These are phyloP conservation scores for Pristiophorus japonicus DNA, from an alignment of 2,113 vertebrate genomes.

Conservation along the genomic window DNA sequence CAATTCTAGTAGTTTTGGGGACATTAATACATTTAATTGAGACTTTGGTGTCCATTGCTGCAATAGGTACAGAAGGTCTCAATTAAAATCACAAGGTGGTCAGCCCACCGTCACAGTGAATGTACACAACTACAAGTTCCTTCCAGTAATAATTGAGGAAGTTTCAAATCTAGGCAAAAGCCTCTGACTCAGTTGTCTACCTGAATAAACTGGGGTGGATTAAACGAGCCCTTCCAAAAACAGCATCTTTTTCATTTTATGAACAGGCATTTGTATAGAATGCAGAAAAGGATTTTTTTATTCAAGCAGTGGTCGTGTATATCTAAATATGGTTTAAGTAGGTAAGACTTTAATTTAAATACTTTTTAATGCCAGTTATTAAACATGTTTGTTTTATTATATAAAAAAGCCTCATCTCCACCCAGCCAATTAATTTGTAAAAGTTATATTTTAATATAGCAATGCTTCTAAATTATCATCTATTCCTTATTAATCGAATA, in stretches of 20 bases:
- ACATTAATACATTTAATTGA: neutral
- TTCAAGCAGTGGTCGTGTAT: neutral
- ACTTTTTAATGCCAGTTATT: slow-evolving; percentile 20
- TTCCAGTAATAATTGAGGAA: neutral
- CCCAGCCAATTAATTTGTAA: neutral
- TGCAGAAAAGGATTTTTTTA: neutral
- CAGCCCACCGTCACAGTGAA: neutral
- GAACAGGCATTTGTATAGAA: neutral
- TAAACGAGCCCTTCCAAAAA: neutral
- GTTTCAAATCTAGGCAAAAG: slow-evolving; percentile 10
- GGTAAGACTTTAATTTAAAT: neutral
- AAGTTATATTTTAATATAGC: neutral
- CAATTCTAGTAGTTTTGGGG: neutral
- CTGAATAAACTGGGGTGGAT: neutral
- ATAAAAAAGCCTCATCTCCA: neutral
- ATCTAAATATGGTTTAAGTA: neutral
- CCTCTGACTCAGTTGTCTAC: neutral
- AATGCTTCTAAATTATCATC: neutral
- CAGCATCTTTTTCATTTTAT: slow-evolving; percentile 13
- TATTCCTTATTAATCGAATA: neutral
- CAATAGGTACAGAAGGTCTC: neutral
- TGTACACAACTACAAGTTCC: neutral
- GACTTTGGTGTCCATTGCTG: neutral
- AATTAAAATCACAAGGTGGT: neutral
- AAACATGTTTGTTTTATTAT: neutral